These are phyloP conservation scores for Amblyjoppa proteus DNA, from an alignment of 2,888 invertebrate species.

Conservation along the genomic window DNA sequence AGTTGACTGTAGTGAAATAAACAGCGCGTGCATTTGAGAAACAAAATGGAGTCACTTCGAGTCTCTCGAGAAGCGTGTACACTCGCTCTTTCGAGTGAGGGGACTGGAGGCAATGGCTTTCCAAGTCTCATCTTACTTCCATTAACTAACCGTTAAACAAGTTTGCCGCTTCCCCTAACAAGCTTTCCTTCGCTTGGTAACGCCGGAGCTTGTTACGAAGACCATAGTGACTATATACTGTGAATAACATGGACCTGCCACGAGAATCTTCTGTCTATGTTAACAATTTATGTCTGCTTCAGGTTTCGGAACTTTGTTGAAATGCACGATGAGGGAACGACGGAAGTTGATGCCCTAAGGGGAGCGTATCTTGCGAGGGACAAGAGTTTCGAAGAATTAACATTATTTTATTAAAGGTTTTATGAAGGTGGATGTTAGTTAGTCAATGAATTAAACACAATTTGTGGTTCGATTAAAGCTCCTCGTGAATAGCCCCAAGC, in stretches of 20 bases:
- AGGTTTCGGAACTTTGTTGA: slow-evolving; percentile 42
- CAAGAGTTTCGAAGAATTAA: background rate
- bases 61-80: slow-evolving; percentile 19
- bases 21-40: background rate
- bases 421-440: background rate
- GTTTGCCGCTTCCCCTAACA: slow-evolving; percentile 26
- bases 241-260: background rate
- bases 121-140: slow-evolving; percentile 24
- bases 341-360: background rate
- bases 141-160: slow-evolving; percentile 45
- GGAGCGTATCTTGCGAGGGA: background rate
- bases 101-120: slow-evolving; percentile 6
- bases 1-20: background rate
- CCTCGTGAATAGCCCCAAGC: background rate
- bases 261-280: slow-evolving; percentile 52
- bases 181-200: background rate
- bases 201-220: slow-evolving; percentile 26
- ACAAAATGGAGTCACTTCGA: slow-evolving; percentile 3
- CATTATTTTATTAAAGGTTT: background rate
- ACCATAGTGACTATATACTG: slow-evolving; percentile 27
- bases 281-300: slow-evolving; percentile 51
- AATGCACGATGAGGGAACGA: slow-evolving; percentile 8
- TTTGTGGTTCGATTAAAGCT: background rate
- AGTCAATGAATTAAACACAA: background rate
- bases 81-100: slow-evolving; percentile 5